phyloP scores from a whole-genome alignment of 2,797 vertebrate genomes.

The Sebastes ruberrimus region DNA sequence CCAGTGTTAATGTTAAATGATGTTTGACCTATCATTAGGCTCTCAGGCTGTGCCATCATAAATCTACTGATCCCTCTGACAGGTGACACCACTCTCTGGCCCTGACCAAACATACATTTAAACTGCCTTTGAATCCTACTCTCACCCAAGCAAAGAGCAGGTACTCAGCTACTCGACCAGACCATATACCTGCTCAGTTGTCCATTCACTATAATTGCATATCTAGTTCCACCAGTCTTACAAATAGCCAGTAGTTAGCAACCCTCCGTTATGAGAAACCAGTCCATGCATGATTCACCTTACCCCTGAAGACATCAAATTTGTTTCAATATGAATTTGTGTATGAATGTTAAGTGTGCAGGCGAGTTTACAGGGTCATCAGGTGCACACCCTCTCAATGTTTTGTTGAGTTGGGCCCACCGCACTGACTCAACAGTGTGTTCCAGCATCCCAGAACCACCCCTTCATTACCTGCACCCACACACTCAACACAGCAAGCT shows the following conservation, averaged over 20 bases:
- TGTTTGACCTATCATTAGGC: background rate
- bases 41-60: background rate
- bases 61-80: background rate
- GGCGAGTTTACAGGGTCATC: background rate
- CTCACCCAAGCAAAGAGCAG: background rate
- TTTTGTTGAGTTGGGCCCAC: background rate
- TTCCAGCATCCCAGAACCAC: background rate
- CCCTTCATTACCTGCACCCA: background rate
- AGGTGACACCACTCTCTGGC: background rate
- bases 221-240: background rate
- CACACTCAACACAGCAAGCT: background rate
- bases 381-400: background rate
- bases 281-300: background rate
- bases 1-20: background rate
- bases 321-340: background rate
- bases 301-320: background rate
- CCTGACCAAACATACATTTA: background rate
- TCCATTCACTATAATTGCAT: background rate
- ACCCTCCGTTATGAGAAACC: background rate
- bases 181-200: background rate
- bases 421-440: background rate
- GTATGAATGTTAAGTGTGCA: background rate
- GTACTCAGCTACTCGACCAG: background rate
- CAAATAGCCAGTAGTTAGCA: background rate
- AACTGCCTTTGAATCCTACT: background rate